Conservation (phyloP, 2,113 vertebrate genomes). For the Cephalopholis sonnerati region DNA sequence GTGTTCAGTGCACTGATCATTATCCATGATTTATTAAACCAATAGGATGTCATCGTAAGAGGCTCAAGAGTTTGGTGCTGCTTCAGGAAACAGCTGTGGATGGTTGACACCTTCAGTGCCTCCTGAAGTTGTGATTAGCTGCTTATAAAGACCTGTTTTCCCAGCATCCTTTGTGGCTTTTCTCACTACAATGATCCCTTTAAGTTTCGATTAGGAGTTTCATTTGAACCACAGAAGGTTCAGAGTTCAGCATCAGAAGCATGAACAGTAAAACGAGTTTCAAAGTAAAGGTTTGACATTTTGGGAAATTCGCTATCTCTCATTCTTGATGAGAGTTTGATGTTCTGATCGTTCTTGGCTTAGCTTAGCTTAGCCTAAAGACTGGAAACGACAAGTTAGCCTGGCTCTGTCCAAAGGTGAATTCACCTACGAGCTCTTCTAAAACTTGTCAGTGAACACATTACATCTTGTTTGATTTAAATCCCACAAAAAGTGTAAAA, state of each 20-base stretch:
- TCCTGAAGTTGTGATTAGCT: background rate
- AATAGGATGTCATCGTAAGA: too few relatives aligned
- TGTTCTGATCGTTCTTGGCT: background rate
- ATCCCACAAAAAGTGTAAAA: too few relatives aligned
- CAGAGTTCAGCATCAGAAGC: background rate
- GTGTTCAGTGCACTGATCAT: too few relatives aligned
- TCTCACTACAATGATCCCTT: background rate
- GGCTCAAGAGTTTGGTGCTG: too few relatives aligned
- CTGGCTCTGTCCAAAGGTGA: background rate
- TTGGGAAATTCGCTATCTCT: background rate
- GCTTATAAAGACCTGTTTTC: background rate
- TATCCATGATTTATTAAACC: too few relatives aligned
- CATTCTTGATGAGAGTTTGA: too few relatives aligned
- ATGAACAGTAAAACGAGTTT: too few relatives aligned
- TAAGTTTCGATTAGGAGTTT: too few relatives aligned
- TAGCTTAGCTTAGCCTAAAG: conserved; percentile 21
- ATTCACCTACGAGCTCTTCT: background rate
- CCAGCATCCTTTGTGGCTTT: conserved; percentile 24
- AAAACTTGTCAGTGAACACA: background rate
- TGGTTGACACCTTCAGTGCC: too few relatives aligned
- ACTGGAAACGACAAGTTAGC: background rate
- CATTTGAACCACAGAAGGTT: background rate
- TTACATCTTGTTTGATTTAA: too few relatives aligned
- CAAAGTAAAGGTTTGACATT: background rate
- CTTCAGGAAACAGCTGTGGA: background rate